Percentiles rank a stretch among this genome's conserved stretches.
Conservation (phyloP, 2,113 vertebrate genomes). For the Dermatemys mawii region DNA sequence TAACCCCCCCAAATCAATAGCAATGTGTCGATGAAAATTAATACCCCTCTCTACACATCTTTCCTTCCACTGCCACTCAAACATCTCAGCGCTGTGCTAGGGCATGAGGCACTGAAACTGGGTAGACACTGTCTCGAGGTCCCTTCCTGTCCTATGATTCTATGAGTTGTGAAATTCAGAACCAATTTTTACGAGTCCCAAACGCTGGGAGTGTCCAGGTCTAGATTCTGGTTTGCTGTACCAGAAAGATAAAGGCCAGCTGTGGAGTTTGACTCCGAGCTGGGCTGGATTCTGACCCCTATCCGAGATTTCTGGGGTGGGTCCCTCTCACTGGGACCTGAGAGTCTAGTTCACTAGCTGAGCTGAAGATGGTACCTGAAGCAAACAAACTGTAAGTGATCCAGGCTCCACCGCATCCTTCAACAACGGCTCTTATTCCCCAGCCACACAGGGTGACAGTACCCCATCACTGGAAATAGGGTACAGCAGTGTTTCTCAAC, state of each 20-base stretch:
- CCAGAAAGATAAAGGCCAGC: not conserved
- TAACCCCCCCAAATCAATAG: not conserved
- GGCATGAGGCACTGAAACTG: not conserved
- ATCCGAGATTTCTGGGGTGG: not conserved
- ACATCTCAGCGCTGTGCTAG: not conserved
- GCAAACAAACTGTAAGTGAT: not conserved
- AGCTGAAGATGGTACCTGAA: not conserved
- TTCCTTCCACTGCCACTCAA: not conserved
- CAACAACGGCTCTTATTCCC: not conserved
- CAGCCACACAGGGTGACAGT: not conserved
- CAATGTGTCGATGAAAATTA: not conserved
- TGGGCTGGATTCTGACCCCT: not conserved
- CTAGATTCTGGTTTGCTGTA: not conserved
- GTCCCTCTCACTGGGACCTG: constrained; percentile 21
- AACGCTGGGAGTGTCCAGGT: not conserved
- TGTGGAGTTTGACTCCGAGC: constrained; percentile 6
- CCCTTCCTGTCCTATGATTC: no score
- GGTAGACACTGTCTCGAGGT: no score
- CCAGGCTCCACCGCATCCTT: not conserved
- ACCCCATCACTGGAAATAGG: not conserved
- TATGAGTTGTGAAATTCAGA: not conserved
- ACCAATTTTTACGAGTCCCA: not conserved
- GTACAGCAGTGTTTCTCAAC: no score
- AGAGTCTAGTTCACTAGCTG: not conserved
- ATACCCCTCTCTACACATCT: not conserved